Evolutionary conservation across 2,888 invertebrate species (phyloP), one percentile per base, ranked within the genome.

Genomic region (Drosophila stalkeri): DNA sequence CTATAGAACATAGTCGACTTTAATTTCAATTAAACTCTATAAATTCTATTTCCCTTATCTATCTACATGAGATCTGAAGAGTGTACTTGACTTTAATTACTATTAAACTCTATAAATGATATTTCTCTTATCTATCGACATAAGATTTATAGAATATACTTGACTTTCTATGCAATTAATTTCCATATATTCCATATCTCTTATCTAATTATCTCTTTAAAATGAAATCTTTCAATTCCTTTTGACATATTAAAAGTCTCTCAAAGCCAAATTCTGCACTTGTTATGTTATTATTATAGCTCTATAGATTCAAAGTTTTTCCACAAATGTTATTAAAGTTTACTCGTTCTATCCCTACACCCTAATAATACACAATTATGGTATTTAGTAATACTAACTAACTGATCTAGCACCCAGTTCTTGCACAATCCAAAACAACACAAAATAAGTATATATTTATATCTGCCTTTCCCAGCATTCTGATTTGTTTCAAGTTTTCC

Each of bases 341-440:
- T 35, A 8, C 4, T 35, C 4, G 35, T 51, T 51, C 12, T 14
- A 33, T 39, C 3, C 27, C 20, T 4, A 0, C 46, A 16, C 0
- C 33, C n/a, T 3, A 31, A 18, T 33, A 51, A n/a, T 23, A n/a
- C n/a, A 1, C 9, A n/a, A 31, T 27, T 20, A 20, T 11, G 18
- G 33, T 54, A n/a, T 4, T 33, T 16, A 16, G 31, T n/a, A n/a
- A 12, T 54, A 68, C 46, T 66, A 66, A 66, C 37, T 37, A 31
- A 39, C 56, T 5, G 16, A 59, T n/a, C 16, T 16, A 37, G 59
- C 44, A 31, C 41, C 44, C 31, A 39, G 12, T 39, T 69, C 41
- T 41, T 69, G 76, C 59, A 76, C 64, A 35, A 37, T 37, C 23
- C 44, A 23, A 16, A 11, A 8, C 35, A 35, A 54, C 1, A 52